phyloP scores from a whole-genome alignment of 2,113 vertebrate species.

The Heteronetta atricapilla region DNA sequence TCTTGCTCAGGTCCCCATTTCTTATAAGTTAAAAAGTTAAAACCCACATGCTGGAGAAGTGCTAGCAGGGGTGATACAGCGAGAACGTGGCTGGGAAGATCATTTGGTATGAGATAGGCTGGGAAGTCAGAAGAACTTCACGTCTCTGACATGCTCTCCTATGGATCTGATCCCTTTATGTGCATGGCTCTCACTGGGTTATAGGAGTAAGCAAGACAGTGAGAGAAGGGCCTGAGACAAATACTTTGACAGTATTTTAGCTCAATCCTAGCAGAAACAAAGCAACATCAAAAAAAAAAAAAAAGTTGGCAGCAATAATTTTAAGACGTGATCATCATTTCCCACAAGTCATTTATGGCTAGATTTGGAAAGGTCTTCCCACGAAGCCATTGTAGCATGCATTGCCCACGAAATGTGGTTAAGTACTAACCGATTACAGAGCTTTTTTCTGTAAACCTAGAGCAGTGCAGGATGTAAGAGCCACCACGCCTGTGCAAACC shows the following conservation, averaged over 20 bases:
- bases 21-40: not conserved
- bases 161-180: fast-evolving
- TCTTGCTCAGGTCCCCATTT: not conserved
- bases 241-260: not conserved
- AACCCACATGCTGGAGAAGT: not conserved
- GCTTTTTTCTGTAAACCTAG: not conserved
- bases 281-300: not conserved
- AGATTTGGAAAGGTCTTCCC: not conserved
- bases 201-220: not conserved
- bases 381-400: not conserved
- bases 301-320: not conserved
- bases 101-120: not conserved
- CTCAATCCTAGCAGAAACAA: not conserved
- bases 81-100: not conserved
- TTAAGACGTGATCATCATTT: not conserved
- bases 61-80: not conserved
- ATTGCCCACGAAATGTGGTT: not conserved
- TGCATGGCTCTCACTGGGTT: not conserved
- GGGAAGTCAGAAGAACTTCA: not conserved
- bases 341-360: not conserved
- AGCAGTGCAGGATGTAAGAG: not conserved
- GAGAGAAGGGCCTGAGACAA: not conserved
- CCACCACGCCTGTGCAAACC: not conserved
- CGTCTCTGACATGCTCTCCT: not conserved
- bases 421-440: not conserved